Base-by-base conservation (phyloP, 2,888 invertebrate species). In the Torymus aiolomorphi region DNA sequence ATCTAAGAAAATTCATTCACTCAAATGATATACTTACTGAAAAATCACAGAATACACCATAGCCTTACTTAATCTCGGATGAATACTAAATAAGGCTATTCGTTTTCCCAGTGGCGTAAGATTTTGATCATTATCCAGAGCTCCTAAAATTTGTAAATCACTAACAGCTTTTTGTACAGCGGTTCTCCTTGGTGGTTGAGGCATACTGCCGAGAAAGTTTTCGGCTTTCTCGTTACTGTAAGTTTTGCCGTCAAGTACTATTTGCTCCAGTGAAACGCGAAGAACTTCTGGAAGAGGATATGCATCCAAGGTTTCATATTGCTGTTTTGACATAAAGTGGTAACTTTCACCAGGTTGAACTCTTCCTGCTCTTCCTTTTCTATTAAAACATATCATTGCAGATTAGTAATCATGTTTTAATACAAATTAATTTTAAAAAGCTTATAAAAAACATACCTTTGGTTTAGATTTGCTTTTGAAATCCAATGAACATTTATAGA, bases 291-390 rank as follows among this genome's bases (percentile, higher is more conserved):
- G 94, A 1, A 92, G 88, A 0, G 93, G 92, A 87, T 93, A 93
- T 0, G 89, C 84, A 0, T 86, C 84, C 80, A 95, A 92, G 12
- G 91, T 87, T 0, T 91, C 83, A 85, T 92, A 93, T 79, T 91
- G 92, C 0, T 91, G 87, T 84, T 89, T 89, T 0, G 93, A 86
- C 51, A 90, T 87, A 12, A 91, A 85, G 84, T 92, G 93, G 83
- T 89, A 93, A 85, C 92, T 91, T 86, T 93, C 92, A 85, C 95
- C 95, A 13, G 94, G 91, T 81, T 91, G 92, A 0, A 94, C 93
- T 74, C 95, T 91, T 0, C 95, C 95, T 4, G 95, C 95, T 59
- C 95, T 90, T 0, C 95, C 95, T 69, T 92, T 92, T 10, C 95
- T 89, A 52, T 12, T 62, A 63, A 75, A 63, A 62, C 14, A 49